Base-by-base conservation (phyloP, 2,888 invertebrate genomes). In the Sinelater perroti region DNA sequence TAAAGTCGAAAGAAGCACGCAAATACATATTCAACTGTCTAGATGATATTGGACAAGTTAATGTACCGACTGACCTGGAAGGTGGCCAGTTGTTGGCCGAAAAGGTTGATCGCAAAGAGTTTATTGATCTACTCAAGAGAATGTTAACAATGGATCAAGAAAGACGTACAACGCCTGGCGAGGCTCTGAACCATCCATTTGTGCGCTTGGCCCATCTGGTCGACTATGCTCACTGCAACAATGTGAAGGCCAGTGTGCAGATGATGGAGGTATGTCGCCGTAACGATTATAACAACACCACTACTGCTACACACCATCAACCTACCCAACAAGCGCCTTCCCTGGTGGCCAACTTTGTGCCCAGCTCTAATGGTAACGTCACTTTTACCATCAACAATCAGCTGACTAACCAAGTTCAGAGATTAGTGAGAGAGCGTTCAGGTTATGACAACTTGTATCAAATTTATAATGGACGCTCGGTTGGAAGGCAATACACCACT, bases 71-170 rank as follows among this genome's bases (percentile, higher is more conserved):
- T n/a, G 97, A 98, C 81, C 83, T 98, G 69, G 97, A 98, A 79
- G 96, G 97, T 17, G 93, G 95, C 60, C 98, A 99, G 77, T 82
- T 97, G 65, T 81, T 97, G 74, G 97, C 97, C 0, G 99, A 99
- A 80, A 97, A 97, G 78, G 93, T 95, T 18, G 99, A 99, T 79
- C 85, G 98, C 60, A 85, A 94, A 70, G 97, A 99, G 78, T 99
- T 99, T 75, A 97, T 99, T 68, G 97, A 98, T 81, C 85, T 99
- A 70, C 82, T 99, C 47, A 98, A 98, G 81, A 85, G 95, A 71
- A 99, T 99, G 99, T 85, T 99, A 53, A 97, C 97, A 10, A 93
- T 99, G 87, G 98, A 99, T 83, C 95, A 94, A 88, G 97, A 97
- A 78, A 83, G 96, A 51, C 85, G 99, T 47, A 93, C 98, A 71